Conservation (phyloP, 2,113 vertebrate genomes). For the Cryptotis parvus region DNA sequence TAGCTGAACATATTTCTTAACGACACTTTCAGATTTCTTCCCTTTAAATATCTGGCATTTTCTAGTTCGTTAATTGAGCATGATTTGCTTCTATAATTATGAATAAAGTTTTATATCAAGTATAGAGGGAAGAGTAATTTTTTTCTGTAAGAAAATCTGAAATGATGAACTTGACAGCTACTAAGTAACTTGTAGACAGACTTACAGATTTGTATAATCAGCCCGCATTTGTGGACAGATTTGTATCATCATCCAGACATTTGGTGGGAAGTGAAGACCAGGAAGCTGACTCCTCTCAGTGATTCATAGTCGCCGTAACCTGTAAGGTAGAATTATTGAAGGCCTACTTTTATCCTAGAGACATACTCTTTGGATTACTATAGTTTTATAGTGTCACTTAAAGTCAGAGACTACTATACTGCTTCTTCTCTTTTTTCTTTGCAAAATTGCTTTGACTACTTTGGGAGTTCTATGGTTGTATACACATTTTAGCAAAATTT, state of each 20-base stretch:
- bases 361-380: too few relatives aligned
- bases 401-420: too few relatives aligned
- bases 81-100: conserved; percentile 47
- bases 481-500: too few relatives aligned
- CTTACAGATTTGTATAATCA: conserved; percentile 34
- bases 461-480: too few relatives aligned
- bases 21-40: not conserved
- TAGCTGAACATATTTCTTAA: not conserved
- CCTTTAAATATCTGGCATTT: conserved; percentile 31
- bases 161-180: conserved; percentile 30
- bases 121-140: not conserved
- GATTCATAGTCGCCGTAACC: not conserved
- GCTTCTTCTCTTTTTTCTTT: too few relatives aligned
- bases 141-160: not conserved
- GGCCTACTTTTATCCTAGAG: too few relatives aligned
- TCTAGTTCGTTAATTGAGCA: conserved; percentile 2
- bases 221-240: too few relatives aligned
- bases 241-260: not conserved
- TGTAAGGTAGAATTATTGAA: not conserved
- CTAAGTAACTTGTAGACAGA: conserved; percentile 46
- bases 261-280: not conserved
- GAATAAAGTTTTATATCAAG: conserved; percentile 12
- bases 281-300: not conserved
- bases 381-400: too few relatives aligned
- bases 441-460: too few relatives aligned